phyloP scores from a whole-genome alignment of 2,888 invertebrate genomes.

The Chymomyza procnemis region DNA sequence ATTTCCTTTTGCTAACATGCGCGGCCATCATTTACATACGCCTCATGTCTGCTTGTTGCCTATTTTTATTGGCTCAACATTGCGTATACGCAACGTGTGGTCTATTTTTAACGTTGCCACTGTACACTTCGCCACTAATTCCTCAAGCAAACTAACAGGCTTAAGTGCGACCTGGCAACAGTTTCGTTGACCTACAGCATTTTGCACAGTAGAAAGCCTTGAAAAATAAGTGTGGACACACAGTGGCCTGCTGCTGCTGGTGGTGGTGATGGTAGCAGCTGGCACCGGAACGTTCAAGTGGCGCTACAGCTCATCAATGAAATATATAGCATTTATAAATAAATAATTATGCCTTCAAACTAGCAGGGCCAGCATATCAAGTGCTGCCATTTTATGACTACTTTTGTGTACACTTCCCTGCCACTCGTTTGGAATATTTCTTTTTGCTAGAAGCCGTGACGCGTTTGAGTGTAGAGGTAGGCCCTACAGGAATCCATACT shows the following conservation, averaged over 20 bases:
- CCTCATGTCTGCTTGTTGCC: neutral
- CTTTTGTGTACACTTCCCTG: neutral
- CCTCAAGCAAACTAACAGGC: neutral
- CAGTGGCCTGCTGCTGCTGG: no score
- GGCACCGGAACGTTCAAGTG: neutral
- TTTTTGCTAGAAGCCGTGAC: neutral
- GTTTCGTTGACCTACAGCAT: neutral
- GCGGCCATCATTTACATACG: neutral
- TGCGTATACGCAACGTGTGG: conserved; percentile 1
- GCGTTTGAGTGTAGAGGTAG: neutral
- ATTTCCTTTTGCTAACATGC: neutral
- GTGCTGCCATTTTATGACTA: neutral
- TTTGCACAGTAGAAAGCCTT: neutral
- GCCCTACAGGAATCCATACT: no score
- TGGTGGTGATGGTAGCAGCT: neutral
- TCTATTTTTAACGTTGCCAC: neutral
- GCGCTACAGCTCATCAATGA: conserved; percentile 32
- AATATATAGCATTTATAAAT: conserved; percentile 46
- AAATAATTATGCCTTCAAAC: conserved; percentile 53
- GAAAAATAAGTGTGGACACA: neutral
- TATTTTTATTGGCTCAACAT: neutral
- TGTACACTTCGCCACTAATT: neutral
- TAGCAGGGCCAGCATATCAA: neutral
- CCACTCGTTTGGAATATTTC: neutral
- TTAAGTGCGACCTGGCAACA: neutral